phyloP scores from a whole-genome alignment of 2,797 vertebrate species.

The Taeniopygia guttata region DNA sequence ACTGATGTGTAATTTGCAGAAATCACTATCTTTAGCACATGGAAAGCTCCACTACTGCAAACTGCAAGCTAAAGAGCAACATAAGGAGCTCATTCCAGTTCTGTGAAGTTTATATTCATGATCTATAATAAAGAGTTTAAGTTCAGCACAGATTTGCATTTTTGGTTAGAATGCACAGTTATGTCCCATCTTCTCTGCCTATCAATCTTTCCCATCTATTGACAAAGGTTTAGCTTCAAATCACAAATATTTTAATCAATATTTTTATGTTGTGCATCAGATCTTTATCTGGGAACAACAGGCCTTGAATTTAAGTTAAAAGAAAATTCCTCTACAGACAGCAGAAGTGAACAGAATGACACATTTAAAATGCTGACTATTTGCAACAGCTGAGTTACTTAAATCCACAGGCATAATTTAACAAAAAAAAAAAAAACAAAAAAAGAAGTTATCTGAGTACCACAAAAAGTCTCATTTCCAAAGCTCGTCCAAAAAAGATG shows the following conservation, averaged over 20 bases:
- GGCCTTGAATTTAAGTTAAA: not conserved
- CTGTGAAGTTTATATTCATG: not conserved
- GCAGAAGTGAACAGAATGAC: not conserved
- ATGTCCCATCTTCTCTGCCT: not conserved
- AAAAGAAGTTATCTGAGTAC: not conserved
- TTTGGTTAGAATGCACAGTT: not conserved
- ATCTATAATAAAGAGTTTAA: not conserved
- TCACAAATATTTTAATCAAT: conserved; percentile 24
- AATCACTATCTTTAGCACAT: not conserved
- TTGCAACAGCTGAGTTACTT: not conserved
- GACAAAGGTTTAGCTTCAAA: conserved; percentile 1
- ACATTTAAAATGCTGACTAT: not conserved
- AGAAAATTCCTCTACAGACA: not conserved
- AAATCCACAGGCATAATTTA: not conserved
- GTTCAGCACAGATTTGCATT: not conserved
- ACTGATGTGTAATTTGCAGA: not conserved
- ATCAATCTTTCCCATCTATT: not conserved
- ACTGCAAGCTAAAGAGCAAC: not conserved
- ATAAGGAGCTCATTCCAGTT: not conserved
- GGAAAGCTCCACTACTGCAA: not conserved
- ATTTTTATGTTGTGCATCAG: not conserved
- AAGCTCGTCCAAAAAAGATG: not conserved
- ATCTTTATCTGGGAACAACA: not conserved
- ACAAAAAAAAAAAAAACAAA: not conserved
- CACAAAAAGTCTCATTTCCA: not conserved